phyloP scores from a whole-genome alignment of 1,140 invertebrate genomes.

The Aphidius ervi region DNA sequence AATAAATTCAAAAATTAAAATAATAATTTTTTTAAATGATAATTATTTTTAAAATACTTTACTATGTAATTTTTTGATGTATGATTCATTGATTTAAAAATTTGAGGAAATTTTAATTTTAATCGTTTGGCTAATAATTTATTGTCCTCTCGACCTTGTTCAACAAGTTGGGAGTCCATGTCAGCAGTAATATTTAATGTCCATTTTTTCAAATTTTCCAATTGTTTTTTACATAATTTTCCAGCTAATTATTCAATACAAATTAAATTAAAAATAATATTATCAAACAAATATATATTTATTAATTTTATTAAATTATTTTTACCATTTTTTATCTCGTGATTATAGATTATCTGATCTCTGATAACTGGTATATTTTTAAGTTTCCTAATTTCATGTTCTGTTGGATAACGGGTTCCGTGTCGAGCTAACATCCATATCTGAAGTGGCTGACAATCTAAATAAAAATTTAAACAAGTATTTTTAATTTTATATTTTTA shows the following conservation, averaged over 20 bases:
- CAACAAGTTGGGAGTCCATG: constrained; percentile 34
- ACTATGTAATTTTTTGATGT: constrained; percentile 35
- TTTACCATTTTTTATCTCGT: constrained; percentile 34
- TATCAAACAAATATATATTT: too few species aligned
- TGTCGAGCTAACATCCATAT: constrained; percentile 43
- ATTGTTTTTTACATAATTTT: constrained; percentile 44
- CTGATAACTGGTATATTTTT: constrained; percentile 29
- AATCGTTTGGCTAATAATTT: constrained; percentile 42
- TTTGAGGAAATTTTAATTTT: constrained; percentile 41
- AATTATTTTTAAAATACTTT: constrained; percentile 7
- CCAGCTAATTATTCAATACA: constrained; percentile 36
- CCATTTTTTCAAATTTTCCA: constrained; percentile 45
- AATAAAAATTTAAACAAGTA: not conserved
- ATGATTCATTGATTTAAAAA: constrained; percentile 29
- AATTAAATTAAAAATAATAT: too few species aligned
- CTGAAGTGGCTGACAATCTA: constrained; percentile 41
- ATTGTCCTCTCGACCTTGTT: constrained; percentile 45
- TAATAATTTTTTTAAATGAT: not conserved
- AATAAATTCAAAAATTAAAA: constrained; percentile 1
- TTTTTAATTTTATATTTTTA: too few species aligned
- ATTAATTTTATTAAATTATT: not conserved
- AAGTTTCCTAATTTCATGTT: constrained; percentile 28
- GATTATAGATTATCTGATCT: constrained; percentile 38
- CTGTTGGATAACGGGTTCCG: constrained; percentile 39
- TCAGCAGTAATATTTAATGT: constrained; percentile 31